Evolutionary conservation across 2,113 vertebrate species (phyloP), one percentile per base, ranked within the genome.

Genomic region (Baryphthengus martii): DNA sequence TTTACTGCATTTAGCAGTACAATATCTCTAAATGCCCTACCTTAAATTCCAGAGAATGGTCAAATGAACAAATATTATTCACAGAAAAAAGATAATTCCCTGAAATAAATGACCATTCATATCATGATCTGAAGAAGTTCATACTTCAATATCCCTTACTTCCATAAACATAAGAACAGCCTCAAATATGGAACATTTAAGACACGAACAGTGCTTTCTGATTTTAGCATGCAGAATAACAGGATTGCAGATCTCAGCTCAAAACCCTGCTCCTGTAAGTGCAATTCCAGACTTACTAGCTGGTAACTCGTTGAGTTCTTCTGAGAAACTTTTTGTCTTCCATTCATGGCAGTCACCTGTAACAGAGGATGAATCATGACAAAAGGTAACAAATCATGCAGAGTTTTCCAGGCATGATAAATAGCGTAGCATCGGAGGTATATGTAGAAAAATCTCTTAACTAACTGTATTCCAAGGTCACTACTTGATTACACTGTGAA

Each of bases 1-100:
- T 93, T 94, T 77, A 80, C 62, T 97, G 85, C 90, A 92, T 87
- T 96, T 94, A 93, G 82, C 72, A 90, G 53, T 90, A 88, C 88
- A 90, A 52, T 88, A 80, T 90, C 79, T 84, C 80, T n/a, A 85
- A 94, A 93, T 80, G 79, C 61, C 93, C 90, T 88, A 28, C 79
- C 68, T 86, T 86, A 93, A 78, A 9, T 83, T 92, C 89, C 78
- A 80, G 71, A 84, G 82, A 86, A 52, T 15, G 6, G 80, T 37
- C 85, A 93, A 92, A 93, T 59, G 85, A 81, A 44, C 90, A 67
- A 85, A 63, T 70, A 58, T 66, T 76, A 90, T 68, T 82, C 93
- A 91, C 81, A 79, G 72, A 90, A 74, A 74, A 93, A 94, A 81
- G 44, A 61, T 77, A 55, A 84, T 95, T 95, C 73, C 37, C 75